Base-by-base conservation (phyloP, 1,140 invertebrate genomes). In the Thaumetopoea pityocampa region DNA sequence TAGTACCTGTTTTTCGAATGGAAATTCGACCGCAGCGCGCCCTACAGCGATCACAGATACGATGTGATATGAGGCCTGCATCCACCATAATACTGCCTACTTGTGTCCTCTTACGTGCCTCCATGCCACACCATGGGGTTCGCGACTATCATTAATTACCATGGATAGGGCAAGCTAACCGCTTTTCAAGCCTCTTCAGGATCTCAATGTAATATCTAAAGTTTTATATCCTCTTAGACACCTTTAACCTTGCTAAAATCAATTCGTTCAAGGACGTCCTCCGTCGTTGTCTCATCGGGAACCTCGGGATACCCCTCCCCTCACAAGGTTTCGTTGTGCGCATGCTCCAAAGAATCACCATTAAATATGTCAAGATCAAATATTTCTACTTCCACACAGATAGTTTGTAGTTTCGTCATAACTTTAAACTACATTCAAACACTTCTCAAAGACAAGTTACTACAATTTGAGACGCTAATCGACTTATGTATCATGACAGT, bases 241-340 rank as follows among this genome's bases (percentile, higher is more conserved):
- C 45, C 8, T 30, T 23, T 66, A 68, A 68, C 64, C 62, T 73
- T 68, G 67, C 47, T 37, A 60, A 72, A 58, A 46, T 34, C 32
- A n/a, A n/a, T 12, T 52, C 48, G 58, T 60, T 67, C 62, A 76
- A 74, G 68, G 66, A 61, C 63, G 42, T 22, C 5, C 32, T 34
- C 37, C 30, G 48, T 57, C 49, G 50, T 41, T 41, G 33, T 46
- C 45, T 37, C 57, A 53, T 62, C 57, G 52, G 59, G 34, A 35
- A 45, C 49, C 40, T 53, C 32, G 37, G 36, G 55, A 60, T 51
- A 40, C 24, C 36, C 22, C 37, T 51, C 57, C 34, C 30, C 51
- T 33, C 44, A 41, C 32, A 32, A 51, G 41, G 27, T 54, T 30
- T 33, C 32, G 11, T 9, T 41, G 32, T 51, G 54, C 60, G 61